Evolutionary conservation across 2,888 invertebrate genomes (phyloP).

Genomic region (Abscondita cerata): DNA sequence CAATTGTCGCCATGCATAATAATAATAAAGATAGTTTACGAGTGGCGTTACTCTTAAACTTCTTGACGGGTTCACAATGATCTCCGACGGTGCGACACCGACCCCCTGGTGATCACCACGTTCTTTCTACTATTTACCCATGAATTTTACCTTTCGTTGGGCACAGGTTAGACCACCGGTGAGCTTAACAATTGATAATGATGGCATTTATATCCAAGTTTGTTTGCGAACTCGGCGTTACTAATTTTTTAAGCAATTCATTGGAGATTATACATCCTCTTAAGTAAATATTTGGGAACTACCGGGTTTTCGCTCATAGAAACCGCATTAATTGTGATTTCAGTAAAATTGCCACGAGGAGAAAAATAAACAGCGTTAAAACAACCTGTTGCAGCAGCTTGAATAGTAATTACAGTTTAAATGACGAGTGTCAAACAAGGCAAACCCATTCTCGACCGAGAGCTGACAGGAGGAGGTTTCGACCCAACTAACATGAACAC

Average conservation of each 20-base stretch:
- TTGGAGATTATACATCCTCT: constrained; percentile 2
- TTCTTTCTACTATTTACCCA: constrained; percentile 36
- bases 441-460: constrained; percentile 46
- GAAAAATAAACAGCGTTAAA: constrained; percentile 48
- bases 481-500: constrained; percentile 53
- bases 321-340: constrained; percentile 1
- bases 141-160: constrained; percentile 23
- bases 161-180: constrained; percentile 24
- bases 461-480: constrained; percentile 49
- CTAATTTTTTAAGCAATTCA: constrained; percentile 8
- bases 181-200: constrained; percentile 28
- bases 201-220: constrained; percentile 19
- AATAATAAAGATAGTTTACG: constrained; percentile 60
- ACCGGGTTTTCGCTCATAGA: background rate
- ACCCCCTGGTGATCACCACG: constrained; percentile 45
- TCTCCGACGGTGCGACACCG: constrained; percentile 55
- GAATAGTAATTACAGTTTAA: constrained; percentile 51
- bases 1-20: constrained; percentile 45
- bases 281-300: constrained; percentile 1
- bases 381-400: constrained; percentile 50
- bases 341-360: constrained; percentile 41
- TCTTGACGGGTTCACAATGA: constrained; percentile 59
- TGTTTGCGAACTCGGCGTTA: constrained; percentile 17
- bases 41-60: constrained; percentile 52
- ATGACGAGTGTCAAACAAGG: constrained; percentile 52